Evolutionary conservation across 1,140 invertebrate species (phyloP).

Genomic region (Nasonia longicornis): DNA sequence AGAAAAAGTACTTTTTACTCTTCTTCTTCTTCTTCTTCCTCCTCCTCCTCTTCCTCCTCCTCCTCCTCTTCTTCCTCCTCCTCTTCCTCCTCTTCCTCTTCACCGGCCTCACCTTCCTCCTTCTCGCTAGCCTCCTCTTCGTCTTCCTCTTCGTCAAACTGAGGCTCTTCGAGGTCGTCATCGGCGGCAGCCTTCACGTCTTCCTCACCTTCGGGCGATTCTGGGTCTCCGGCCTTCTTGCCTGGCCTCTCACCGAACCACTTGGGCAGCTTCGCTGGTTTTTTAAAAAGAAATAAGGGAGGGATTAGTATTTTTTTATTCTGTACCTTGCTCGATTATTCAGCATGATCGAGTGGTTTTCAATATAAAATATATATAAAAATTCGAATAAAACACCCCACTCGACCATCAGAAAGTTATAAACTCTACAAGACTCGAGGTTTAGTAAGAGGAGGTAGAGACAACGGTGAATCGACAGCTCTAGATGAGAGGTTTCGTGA

Average conservation of each 20-base stretch:
- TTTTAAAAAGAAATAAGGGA: not conserved
- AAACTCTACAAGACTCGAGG: not conserved
- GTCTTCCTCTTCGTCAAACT: slow-evolving; percentile 76
- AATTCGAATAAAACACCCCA: not conserved
- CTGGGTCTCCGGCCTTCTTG: slow-evolving; percentile 88
- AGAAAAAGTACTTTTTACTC: not conserved
- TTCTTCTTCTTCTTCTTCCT: slow-evolving; percentile 11
- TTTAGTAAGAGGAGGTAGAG: not conserved
- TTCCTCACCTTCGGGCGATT: slow-evolving; percentile 89
- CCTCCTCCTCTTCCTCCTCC: slow-evolving; percentile 36
- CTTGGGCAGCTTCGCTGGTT: slow-evolving; percentile 87
- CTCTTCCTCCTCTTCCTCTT: slow-evolving; percentile 76
- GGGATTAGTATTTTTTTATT: not conserved
- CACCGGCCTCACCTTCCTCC: slow-evolving; percentile 79
- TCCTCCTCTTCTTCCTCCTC: slow-evolving; percentile 76
- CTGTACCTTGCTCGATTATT: no score
- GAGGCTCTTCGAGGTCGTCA: slow-evolving; percentile 65
- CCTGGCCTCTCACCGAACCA: slow-evolving; percentile 94
- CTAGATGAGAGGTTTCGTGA: not conserved
- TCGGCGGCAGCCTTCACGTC: slow-evolving; percentile 81
- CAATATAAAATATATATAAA: no score
- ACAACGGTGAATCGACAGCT: not conserved
- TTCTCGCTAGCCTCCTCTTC: slow-evolving; percentile 80
- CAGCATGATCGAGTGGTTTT: no score
- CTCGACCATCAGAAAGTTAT: not conserved